These are phyloP conservation scores for Falcaria lacertinaria DNA, from an alignment of 2,888 invertebrate species.

Conservation along the genomic window DNA sequence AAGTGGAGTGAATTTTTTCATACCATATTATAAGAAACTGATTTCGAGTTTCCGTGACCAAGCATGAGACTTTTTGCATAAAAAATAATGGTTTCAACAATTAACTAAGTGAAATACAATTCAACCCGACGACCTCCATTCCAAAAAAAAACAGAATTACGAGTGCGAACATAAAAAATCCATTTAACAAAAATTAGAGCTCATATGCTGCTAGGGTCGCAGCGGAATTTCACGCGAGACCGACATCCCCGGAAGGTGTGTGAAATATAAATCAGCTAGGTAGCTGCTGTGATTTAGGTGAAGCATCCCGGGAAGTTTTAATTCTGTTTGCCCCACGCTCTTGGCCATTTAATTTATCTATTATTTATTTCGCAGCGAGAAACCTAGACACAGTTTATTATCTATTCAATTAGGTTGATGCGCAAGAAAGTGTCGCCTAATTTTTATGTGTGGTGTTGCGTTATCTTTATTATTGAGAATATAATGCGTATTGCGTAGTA, in stretches of 20 bases:
- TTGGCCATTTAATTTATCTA: conserved; percentile 64
- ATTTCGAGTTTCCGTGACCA: too few species aligned
- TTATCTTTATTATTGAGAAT: too few species aligned
- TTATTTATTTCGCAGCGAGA: conserved; percentile 57
- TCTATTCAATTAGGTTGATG: conserved; percentile 55
- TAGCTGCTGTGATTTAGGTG: conserved; percentile 59
- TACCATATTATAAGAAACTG: too few species aligned
- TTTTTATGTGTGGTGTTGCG: too few species aligned
- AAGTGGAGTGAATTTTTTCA: too few species aligned
- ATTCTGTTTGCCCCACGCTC: conserved; percentile 58
- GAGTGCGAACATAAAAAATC: conserved; percentile 8
- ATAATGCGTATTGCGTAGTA: too few species aligned
- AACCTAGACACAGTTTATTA: conserved; percentile 60
- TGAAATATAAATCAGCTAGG: conserved; percentile 67
- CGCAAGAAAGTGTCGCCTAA: not conserved
- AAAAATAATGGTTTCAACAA: too few species aligned
- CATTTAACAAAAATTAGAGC: conserved; percentile 8
- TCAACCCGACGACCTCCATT: not conserved
- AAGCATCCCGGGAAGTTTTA: conserved; percentile 66
- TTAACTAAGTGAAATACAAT: too few species aligned
- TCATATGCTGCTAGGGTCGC: conserved; percentile 18
- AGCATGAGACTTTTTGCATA: too few species aligned
- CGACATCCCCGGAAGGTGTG: conserved; percentile 48
- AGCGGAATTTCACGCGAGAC: conserved; percentile 24
- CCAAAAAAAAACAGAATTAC: conserved; percentile 7